Base-by-base conservation (phyloP, 1,140 invertebrate species). In the Eriocheir sinensis region DNA sequence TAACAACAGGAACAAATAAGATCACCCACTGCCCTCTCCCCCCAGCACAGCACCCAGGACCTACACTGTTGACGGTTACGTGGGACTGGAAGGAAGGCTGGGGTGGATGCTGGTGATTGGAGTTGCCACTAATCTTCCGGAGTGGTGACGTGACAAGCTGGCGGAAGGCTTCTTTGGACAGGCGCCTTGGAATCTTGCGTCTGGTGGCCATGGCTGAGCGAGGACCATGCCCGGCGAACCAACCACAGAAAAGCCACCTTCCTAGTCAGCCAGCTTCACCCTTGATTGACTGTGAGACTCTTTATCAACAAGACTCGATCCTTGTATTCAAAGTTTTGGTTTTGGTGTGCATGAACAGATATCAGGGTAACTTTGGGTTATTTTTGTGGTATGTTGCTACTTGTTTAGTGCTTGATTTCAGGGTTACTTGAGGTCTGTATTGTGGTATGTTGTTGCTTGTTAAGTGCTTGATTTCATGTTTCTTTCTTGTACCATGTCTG, bases 131-230 rank as follows among this genome's bases (percentile, higher is more conserved):
- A 32, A 4, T 94, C 44, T 91, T 94, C 60, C 30, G 41, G n/a
- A 8, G 9, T 2, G 15, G 9, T 60, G 38, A 38, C 17, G 93
- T 36, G 2, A 94, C 72, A 34, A 94, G 30, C 48, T 91, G 48
- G 2, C 93, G 88, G 81, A 94, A 94, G 38, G 32, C 83, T 53
- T 94, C 93, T 38, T 91, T 94, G 3, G 93, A 94, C n/a, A 94
- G 30, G 3, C 88, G 86, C 32, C 32, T 32, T 9, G 40, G 27
- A 9, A 90, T 15, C 21, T 72, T 80, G n/a, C 15, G 30, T 38
- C 36, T 94, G 53, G 79, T 36, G 32, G 93, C 60, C 93, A 94
- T 94, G 34, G 9, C 30, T 72, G 21, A 72, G 60, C n/a, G 60
- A n/a, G 17, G 27, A 1, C 60, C 60, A 72, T 53, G 12, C 48